A percentile compares a stretch with the other conserved stretches of the same genome.
These are phyloP conservation scores for Sussaba pulchella DNA, from an alignment of 2,888 invertebrate species.

Conservation along the genomic window DNA sequence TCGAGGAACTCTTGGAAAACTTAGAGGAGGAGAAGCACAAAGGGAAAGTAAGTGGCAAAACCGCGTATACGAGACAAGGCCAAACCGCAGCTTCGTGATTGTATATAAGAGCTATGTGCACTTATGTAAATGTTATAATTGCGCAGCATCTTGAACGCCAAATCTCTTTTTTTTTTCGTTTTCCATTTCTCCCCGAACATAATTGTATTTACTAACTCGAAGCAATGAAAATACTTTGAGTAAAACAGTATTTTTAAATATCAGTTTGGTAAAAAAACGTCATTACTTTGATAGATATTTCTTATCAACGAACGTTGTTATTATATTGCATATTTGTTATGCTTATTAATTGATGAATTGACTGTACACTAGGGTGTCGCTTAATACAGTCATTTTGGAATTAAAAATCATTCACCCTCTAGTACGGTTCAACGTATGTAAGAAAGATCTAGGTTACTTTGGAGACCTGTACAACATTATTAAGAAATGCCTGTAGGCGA, in stretches of 20 bases:
- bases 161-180: constrained; percentile 26
- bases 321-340: neutral
- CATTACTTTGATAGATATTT: neutral
- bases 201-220: neutral
- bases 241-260: neutral
- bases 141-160: constrained; percentile 36
- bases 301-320: too few relatives aligned
- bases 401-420: too few relatives aligned
- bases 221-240: constrained; percentile 20
- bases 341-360: too few relatives aligned
- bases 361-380: too few relatives aligned
- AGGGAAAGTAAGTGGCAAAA: constrained; percentile 55
- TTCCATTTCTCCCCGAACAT: neutral
- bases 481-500: too few relatives aligned
- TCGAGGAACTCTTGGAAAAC: constrained; percentile 56
- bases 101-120: constrained; percentile 58
- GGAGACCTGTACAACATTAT: too few relatives aligned
- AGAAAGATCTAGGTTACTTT: too few relatives aligned
- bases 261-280: neutral
- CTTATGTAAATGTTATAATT: constrained; percentile 62
- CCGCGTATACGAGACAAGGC: constrained; percentile 50
- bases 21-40: constrained; percentile 61
- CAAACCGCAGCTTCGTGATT: constrained; percentile 44
- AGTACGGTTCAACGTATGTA: too few relatives aligned
- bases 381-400: too few relatives aligned